Evolutionary conservation across 2,888 invertebrate species (phyloP).

Genomic region (Ametastegia equiseti): DNA sequence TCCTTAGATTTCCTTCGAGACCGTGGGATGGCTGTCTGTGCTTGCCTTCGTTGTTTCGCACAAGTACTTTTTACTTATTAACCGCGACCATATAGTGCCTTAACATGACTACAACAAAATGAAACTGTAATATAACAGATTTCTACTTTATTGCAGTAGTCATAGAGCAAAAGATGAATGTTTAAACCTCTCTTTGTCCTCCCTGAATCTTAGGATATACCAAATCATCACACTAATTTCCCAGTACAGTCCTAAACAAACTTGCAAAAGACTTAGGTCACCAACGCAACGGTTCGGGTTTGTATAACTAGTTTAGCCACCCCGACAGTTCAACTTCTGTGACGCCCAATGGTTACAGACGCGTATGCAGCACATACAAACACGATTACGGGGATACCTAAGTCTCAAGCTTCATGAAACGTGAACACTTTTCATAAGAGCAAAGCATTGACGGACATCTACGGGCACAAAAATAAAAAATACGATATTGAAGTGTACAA

Average conservation of each 20-base stretch:
- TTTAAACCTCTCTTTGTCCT: not conserved
- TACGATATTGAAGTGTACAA: too few species aligned
- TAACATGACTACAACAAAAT: not conserved
- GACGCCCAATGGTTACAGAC: not conserved
- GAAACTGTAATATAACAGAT: not conserved
- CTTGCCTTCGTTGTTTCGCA: not conserved
- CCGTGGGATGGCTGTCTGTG: not conserved
- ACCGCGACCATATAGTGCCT: not conserved
- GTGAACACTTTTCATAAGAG: too few species aligned
- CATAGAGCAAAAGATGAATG: not conserved
- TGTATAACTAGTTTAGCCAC: constrained; percentile 10
- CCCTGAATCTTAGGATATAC: not conserved
- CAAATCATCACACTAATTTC: not conserved
- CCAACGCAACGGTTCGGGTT: not conserved
- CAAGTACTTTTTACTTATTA: constrained; percentile 7
- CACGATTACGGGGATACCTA: too few species aligned
- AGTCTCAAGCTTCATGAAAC: too few species aligned
- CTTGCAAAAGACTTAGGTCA: not conserved
- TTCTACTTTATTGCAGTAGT: not conserved
- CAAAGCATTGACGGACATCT: too few species aligned
- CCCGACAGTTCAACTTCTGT: not conserved
- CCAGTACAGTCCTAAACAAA: not conserved
- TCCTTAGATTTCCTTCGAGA: constrained; percentile 38
- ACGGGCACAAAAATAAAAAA: too few species aligned
- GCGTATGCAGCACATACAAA: not conserved